phyloP scores from a whole-genome alignment of 1,140 invertebrate species.

The Batillaria attramentaria region DNA sequence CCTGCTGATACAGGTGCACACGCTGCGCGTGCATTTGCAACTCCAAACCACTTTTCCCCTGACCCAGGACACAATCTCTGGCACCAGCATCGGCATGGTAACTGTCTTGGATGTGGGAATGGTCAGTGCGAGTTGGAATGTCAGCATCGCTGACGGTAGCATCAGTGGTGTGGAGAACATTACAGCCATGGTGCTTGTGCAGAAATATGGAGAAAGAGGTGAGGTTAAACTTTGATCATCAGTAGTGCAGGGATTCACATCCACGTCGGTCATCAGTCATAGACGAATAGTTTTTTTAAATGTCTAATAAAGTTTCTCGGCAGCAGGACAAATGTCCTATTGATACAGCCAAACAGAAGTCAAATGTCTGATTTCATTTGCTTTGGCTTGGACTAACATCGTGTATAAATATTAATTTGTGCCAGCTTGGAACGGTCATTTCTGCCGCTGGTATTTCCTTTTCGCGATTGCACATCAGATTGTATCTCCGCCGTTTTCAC shows the following conservation, averaged over 20 bases:
- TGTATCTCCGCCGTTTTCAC: too few species aligned
- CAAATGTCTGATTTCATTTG: not conserved
- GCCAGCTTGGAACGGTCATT: too few species aligned
- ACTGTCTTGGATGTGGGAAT: not conserved
- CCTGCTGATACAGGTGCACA: slow-evolving; percentile 6
- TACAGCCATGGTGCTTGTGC: slow-evolving; percentile 5
- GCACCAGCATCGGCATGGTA: slow-evolving; percentile 14
- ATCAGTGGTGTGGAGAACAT: not conserved
- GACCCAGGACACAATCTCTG: not conserved
- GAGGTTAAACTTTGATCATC: not conserved
- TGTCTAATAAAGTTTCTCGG: too few species aligned
- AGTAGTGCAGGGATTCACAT: not conserved
- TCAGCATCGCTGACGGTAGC: not conserved
- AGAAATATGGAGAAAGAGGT: slow-evolving; percentile 9
- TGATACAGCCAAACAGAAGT: not conserved
- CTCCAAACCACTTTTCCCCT: not conserved
- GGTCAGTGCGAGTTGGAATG: not conserved
- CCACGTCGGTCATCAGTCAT: not conserved
- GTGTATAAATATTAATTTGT: not conserved
- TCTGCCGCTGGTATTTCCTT: too few species aligned
- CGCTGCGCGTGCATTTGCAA: not conserved
- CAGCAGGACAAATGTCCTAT: not conserved
- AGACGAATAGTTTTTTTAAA: not conserved
- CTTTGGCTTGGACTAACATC: not conserved
- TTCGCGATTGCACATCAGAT: too few species aligned